These are phyloP conservation scores for Urocitellus parryii DNA, from an alignment of 2,113 vertebrate genomes.

Conservation along the genomic window DNA sequence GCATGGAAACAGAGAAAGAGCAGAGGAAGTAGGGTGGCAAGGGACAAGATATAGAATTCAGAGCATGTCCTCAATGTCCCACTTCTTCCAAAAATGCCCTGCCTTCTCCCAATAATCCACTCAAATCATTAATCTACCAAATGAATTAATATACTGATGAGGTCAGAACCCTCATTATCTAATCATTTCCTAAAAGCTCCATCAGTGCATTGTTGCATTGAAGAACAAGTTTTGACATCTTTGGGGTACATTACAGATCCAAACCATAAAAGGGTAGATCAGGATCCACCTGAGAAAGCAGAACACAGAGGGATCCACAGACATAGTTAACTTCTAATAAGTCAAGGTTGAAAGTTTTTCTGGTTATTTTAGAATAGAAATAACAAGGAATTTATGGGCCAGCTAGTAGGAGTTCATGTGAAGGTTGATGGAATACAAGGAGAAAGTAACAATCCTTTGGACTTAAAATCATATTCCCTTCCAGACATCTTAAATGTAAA, in stretches of 20 bases:
- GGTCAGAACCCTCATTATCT: not conserved
- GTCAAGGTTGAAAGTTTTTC: not conserved
- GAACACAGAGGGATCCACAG: not conserved
- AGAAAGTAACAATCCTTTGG: not conserved
- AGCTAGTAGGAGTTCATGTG: not conserved
- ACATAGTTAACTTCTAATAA: not conserved
- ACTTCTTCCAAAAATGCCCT: not conserved
- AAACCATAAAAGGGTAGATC: not conserved
- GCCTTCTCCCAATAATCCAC: not conserved
- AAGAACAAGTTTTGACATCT: not conserved
- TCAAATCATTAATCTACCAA: not conserved
- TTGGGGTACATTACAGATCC: not conserved
- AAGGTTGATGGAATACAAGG: not conserved
- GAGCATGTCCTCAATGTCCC: not conserved
- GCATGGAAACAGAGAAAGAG: not conserved
- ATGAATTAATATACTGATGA: not conserved
- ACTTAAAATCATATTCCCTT: not conserved
- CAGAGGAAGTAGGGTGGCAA: not conserved
- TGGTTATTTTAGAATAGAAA: not conserved
- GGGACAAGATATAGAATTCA: not conserved
- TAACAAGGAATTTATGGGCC: not conserved
- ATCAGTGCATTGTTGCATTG: too few species aligned
- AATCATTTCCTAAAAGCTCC: not conserved
- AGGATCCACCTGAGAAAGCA: not conserved
- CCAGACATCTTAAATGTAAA: not conserved